Base-by-base conservation (phyloP, 2,888 invertebrate genomes). In the Hirudinaria manillensis region DNA sequence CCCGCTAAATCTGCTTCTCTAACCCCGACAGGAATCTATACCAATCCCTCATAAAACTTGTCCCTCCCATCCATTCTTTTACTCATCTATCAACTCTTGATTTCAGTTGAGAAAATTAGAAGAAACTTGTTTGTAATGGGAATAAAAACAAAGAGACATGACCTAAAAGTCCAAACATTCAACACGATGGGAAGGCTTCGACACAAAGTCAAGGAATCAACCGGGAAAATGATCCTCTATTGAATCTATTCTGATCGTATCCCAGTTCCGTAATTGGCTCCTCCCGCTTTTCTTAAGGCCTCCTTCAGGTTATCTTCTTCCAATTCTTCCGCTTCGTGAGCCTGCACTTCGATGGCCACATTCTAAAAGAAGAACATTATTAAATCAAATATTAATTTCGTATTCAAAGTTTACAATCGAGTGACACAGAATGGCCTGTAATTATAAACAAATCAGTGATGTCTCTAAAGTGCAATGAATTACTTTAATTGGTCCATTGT, bases 231-330 rank as follows among this genome's bases (percentile, higher is more conserved):
- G 21, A 29, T 24, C 61, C 24, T 16, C 61, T 27, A 19, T 3
- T 21, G n/a, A 61, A 21, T 27, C 10, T 61, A 61, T n/a, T 61
- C 61, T 19, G 61, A n/a, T 72, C 91, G 88, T 80, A 90, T 87
- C 67, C 91, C 92, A 71, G 91, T 91, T 72, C 92, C 92, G 82
- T 92, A 92, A 86, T 91, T 91, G 75, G 91, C 91, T 79, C 92
- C 92, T 56, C 91, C 91, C 76, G 91, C 91, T 83, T 89, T 89
- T 81, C 89, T 89, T 81, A 91, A 85, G 77, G 89, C 89, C 76
- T 89, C 89, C 81, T 89, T 89, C 84, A 92, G 90, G 83, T 89
- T 88, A 80, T 90, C 89, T 82, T 90, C 88, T 82, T 89, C 89
- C 84, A 91, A 88, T 82, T 91, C 91, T 66, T 88, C 86, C 82